A percentile compares a stretch with the other conserved stretches of the same genome.
Conservation (phyloP, 2,888 invertebrate species). For the Nomada fabriciana region DNA sequence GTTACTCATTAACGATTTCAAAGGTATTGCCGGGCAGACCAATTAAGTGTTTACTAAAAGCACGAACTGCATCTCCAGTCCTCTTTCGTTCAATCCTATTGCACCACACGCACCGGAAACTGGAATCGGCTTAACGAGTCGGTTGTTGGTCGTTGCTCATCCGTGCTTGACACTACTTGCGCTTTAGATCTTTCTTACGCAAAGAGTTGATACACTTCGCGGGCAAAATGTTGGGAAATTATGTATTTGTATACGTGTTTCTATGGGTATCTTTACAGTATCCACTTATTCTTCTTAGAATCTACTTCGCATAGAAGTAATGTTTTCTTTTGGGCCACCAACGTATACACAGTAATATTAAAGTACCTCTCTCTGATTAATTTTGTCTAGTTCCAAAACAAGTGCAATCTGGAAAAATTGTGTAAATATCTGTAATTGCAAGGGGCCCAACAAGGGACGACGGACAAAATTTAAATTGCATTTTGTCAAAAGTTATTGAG, state of each 20-base stretch:
- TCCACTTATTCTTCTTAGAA: background rate
- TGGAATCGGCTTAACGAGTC: slow-evolving; percentile 58
- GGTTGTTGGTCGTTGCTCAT: slow-evolving; percentile 48
- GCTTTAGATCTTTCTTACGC: slow-evolving; percentile 50
- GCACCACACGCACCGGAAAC: slow-evolving; percentile 54
- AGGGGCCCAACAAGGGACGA: too few species aligned
- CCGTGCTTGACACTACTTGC: slow-evolving; percentile 49
- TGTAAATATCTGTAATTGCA: too few species aligned
- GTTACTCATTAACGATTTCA: background rate
- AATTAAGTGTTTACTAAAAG: background rate
- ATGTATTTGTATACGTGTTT: background rate
- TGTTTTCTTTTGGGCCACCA: too few species aligned
- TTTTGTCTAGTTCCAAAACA: too few species aligned
- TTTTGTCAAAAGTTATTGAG: background rate
- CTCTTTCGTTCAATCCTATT: slow-evolving; percentile 25
- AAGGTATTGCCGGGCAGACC: background rate
- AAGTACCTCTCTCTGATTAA: too few species aligned
- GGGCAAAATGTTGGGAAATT: slow-evolving; percentile 42
- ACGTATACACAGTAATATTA: too few species aligned
- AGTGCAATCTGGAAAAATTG: too few species aligned
- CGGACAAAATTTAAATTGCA: background rate
- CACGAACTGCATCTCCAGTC: slow-evolving; percentile 1
- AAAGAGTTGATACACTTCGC: slow-evolving; percentile 50
- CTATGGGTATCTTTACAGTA: slow-evolving; percentile 12
- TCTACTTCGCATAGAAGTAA: too few species aligned